Conservation (phyloP, 2,888 invertebrate genomes). For the Himalopsyche kuldschensis region DNA sequence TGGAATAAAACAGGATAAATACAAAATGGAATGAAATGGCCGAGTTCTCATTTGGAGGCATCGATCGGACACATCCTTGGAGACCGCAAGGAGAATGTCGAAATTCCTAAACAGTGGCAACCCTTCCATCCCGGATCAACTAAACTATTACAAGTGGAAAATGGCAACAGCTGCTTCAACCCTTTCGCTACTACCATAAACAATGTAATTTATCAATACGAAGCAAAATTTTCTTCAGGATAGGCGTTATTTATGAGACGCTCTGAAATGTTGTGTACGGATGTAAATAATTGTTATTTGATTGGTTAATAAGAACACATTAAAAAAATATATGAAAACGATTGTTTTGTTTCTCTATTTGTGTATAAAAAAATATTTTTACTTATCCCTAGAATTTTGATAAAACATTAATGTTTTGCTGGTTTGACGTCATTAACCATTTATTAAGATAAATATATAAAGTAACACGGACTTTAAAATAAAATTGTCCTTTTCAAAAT, state of each 20-base stretch:
- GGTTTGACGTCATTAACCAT: no score
- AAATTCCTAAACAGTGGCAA: background rate
- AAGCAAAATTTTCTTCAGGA: conserved; percentile 37
- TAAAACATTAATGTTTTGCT: no score
- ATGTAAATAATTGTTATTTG: background rate
- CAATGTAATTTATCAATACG: conserved; percentile 39
- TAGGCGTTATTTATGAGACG: conserved; percentile 37
- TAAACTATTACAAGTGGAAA: conserved; percentile 8
- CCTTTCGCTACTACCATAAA: conserved; percentile 32
- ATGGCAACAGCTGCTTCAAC: conserved; percentile 21
- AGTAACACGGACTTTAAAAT: no score
- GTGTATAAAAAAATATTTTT: no score
- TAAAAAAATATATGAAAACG: no score
- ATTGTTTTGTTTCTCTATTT: no score
- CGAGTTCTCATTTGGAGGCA: background rate
- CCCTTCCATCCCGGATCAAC: conserved; percentile 1
- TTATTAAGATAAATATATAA: no score
- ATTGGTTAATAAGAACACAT: background rate
- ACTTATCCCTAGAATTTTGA: no score
- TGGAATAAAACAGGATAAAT: no score
- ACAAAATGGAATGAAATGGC: background rate
- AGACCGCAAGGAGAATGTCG: conserved; percentile 2
- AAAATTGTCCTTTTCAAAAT: no score
- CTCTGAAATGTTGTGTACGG: conserved; percentile 7
- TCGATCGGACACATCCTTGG: background rate